phyloP scores from a whole-genome alignment of 2,113 vertebrate species.

The Heterochromis multidens region DNA sequence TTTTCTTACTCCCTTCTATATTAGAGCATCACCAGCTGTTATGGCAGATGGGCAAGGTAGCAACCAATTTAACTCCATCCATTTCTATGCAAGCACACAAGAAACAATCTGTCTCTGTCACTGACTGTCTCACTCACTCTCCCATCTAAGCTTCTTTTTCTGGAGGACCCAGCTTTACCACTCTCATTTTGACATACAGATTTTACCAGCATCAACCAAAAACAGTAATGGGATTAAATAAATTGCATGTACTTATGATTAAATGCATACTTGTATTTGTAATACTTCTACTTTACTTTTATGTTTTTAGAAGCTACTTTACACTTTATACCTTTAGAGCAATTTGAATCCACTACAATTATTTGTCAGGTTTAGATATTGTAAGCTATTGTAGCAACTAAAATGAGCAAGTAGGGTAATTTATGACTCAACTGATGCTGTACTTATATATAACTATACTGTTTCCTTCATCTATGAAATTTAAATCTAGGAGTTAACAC shows the following conservation, averaged over 20 bases:
- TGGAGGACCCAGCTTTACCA: background rate
- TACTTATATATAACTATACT: too few relatives aligned
- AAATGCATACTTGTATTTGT: background rate
- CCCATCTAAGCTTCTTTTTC: conserved; percentile 1
- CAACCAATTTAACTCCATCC: conserved; percentile 45
- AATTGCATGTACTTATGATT: background rate
- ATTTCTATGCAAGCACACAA: conserved; percentile 31
- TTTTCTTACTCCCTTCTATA: conserved; percentile 8
- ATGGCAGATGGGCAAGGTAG: conserved; percentile 41
- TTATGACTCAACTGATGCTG: too few relatives aligned
- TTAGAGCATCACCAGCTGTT: conserved; percentile 56
- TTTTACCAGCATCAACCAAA: background rate
- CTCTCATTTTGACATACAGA: conserved; percentile 23
- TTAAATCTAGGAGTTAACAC: too few relatives aligned
- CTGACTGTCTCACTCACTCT: background rate
- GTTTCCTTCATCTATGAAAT: too few relatives aligned
- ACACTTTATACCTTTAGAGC: background rate
- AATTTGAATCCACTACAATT: too few relatives aligned
- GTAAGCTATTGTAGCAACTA: too few relatives aligned
- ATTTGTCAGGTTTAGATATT: too few relatives aligned
- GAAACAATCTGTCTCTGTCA: background rate
- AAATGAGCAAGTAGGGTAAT: too few relatives aligned
- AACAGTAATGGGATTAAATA: background rate
- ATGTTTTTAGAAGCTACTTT: background rate
- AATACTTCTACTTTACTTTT: background rate